These are phyloP conservation scores for Salticus scenicus DNA, from an alignment of 2,888 invertebrate species.

Conservation along the genomic window DNA sequence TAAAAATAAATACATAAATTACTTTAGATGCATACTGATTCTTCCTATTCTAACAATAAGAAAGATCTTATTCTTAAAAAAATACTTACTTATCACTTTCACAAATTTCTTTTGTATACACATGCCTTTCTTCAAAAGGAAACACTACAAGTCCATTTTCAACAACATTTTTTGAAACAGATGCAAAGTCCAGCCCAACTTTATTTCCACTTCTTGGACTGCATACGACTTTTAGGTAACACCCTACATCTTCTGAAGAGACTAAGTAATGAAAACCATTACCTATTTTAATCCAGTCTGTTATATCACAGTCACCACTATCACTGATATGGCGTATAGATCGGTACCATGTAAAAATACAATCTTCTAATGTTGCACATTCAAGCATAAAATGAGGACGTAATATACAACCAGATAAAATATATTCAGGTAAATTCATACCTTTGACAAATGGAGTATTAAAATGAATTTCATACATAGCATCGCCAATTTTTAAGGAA, in stretches of 20 bases:
- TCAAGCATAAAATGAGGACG: slow-evolving; percentile 84
- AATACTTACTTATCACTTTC: slow-evolving; percentile 79
- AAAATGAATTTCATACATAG: slow-evolving; percentile 80
- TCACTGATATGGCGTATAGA: slow-evolving; percentile 70
- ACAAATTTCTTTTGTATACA: slow-evolving; percentile 81
- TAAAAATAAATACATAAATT: too few species aligned
- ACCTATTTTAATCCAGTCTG: slow-evolving; percentile 80
- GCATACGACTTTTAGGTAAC: slow-evolving; percentile 81
- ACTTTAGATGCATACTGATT: too few species aligned
- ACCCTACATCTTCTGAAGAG: slow-evolving; percentile 81
- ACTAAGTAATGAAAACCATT: slow-evolving; percentile 81
- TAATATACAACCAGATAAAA: slow-evolving; percentile 85
- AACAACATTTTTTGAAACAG: slow-evolving; percentile 79
- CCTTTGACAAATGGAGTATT: slow-evolving; percentile 85
- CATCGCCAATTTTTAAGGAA: slow-evolving; percentile 79
- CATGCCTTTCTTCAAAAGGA: slow-evolving; percentile 88
- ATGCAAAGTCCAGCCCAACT: slow-evolving; percentile 81
- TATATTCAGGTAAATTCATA: slow-evolving; percentile 82
- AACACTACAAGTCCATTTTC: slow-evolving; percentile 83
- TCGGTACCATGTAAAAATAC: slow-evolving; percentile 83
- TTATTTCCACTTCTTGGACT: slow-evolving; percentile 73
- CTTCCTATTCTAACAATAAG: too few species aligned
- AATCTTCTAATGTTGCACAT: slow-evolving; percentile 80
- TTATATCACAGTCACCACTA: slow-evolving; percentile 73
- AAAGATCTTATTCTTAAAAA: too few species aligned